These are phyloP conservation scores for Lithosia quadra DNA, from an alignment of 2,888 invertebrate genomes.

Conservation along the genomic window DNA sequence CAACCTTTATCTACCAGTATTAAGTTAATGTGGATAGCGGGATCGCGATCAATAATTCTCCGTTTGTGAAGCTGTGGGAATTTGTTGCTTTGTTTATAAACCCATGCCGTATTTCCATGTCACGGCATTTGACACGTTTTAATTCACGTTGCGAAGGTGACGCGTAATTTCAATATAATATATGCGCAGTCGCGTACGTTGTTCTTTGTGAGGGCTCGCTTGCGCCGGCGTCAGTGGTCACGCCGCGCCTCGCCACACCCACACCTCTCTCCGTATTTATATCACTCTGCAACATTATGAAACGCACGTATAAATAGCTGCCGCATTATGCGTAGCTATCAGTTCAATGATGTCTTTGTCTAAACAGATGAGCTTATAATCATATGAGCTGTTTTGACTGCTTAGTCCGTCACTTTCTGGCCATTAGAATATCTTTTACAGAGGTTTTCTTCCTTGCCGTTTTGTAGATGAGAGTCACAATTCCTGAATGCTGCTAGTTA, in stretches of 20 bases:
- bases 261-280: slow-evolving; percentile 14
- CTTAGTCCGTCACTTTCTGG: no score
- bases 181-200: background rate
- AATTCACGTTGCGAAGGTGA: background rate
- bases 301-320: background rate
- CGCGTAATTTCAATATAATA: background rate
- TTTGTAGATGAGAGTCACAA: no score
- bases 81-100: no score
- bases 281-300: slow-evolving; percentile 17
- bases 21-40: no score
- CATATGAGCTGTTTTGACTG: background rate
- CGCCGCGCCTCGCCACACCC: slow-evolving; percentile 16
- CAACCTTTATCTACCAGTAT: no score
- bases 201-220: background rate
- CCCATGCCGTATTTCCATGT: no score
- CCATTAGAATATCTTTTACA: no score
- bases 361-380: background rate
- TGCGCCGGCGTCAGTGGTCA: background rate
- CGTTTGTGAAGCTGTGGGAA: no score
- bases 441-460: no score
- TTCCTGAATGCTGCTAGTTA: background rate
- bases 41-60: no score
- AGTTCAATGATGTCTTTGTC: background rate
- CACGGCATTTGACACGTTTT: no score
- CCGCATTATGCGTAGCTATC: background rate